Evolutionary conservation across 2,888 invertebrate genomes (phyloP).

Genomic region (Stenurella melanura): DNA sequence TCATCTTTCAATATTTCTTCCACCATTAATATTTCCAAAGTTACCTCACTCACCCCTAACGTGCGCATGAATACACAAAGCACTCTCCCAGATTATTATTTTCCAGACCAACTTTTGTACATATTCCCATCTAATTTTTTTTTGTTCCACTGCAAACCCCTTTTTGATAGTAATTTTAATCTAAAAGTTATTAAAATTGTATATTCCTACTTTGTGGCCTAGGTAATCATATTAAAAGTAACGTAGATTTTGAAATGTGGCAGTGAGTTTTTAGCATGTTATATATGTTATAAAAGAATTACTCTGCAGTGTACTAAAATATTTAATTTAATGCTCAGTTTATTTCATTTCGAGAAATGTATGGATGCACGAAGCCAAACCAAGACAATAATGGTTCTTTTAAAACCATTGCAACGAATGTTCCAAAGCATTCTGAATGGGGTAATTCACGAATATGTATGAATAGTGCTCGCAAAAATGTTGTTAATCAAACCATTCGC

Average conservation of each 20-base stretch:
- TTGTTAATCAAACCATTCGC: not conserved
- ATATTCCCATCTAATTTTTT: not conserved
- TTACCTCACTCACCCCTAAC: not conserved
- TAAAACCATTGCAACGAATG: too few relatives aligned
- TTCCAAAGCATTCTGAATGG: not conserved
- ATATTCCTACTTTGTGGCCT: not conserved
- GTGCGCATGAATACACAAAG: not conserved
- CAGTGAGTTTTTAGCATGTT: not conserved
- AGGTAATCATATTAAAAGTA: slow-evolving; percentile 10
- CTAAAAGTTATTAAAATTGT: slow-evolving; percentile 23
- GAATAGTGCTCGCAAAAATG: not conserved
- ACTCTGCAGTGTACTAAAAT: not conserved
- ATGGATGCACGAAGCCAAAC: not conserved
- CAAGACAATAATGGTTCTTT: not conserved
- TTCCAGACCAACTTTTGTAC: not conserved
- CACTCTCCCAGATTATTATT: not conserved
- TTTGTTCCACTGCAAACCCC: not conserved
- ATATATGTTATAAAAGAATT: not conserved
- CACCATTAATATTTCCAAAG: not conserved
- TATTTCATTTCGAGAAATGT: not conserved
- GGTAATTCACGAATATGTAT: not conserved
- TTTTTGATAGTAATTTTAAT: slow-evolving; percentile 14
- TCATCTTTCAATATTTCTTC: not conserved
- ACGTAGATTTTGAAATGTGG: not conserved
- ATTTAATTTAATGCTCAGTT: not conserved